Base-by-base conservation (phyloP, 2,888 invertebrate genomes). In the Mesopsocus fuscifrons region DNA sequence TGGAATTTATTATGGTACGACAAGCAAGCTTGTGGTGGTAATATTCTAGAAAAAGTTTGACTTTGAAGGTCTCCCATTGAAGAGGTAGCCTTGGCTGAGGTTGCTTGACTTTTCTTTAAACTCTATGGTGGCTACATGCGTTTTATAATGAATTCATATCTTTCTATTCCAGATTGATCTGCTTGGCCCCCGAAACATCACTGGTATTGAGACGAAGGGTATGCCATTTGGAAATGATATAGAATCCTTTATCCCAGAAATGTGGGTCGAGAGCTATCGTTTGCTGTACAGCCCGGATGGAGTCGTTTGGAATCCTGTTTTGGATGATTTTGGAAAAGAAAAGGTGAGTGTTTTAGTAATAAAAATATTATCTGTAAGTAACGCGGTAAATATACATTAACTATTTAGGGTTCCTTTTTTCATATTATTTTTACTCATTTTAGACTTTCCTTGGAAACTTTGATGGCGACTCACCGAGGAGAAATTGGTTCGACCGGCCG, bases 231-330 rank as follows among this genome's bases (percentile, higher is more conserved):
- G 26, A 26, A 26, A 26, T 26, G 26, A 26, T 11, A 26, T 26
- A 6, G 11, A 26, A 6, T 26, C 26, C 11, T 11, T 11, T 9
- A 11, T 26, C 26, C 11, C 41, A 0, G 64, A 68, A 34, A 75
- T 76, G 15, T 87, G 81, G 79, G 81, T 87, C 2, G 73, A 74
- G 2, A 66, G 74, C 0, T 88, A 75, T 62, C 72, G 71, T 52
- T 65, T 88, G 1, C 61, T 71, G 52, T 87, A 83, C 60, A 80
- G 85, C 0, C 69, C 68, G 9, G 77, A 83, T 52, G 69, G 74
- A 1, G 60, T 64, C 18, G 68, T 68, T 1, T 87, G 84, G 78
- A 81, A 73, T 58, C 72, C 74, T 1, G 63, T 81, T 0, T 52
- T 77, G 3, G 67, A 76, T 47, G 57, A 62, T 0, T 56, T 61